phyloP scores from a whole-genome alignment of 2,113 vertebrate genomes.

The Caracal caracal region DNA sequence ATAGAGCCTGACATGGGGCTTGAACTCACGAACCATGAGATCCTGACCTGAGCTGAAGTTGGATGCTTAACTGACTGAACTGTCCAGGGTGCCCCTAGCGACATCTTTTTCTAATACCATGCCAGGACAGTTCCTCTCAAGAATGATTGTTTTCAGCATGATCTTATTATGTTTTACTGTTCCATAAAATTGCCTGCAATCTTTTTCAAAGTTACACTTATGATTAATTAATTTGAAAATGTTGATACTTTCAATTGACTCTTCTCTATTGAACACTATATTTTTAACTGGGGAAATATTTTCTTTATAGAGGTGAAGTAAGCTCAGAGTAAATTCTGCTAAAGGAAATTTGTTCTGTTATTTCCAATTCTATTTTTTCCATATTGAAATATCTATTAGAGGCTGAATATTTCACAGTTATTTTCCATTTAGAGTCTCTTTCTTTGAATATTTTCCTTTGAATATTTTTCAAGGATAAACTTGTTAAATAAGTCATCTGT shows the following conservation, averaged over 20 bases:
- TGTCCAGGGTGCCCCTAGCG: background rate
- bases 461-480: background rate
- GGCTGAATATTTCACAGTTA: background rate
- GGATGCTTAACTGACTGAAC: too few species aligned
- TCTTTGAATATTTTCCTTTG: background rate
- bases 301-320: background rate
- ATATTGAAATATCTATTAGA: background rate
- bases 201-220: background rate
- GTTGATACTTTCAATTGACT: background rate
- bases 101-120: background rate
- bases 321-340: background rate
- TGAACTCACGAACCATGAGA: too few species aligned
- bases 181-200: background rate
- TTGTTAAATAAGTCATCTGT: background rate
- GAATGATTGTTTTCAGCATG: background rate
- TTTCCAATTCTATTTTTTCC: background rate
- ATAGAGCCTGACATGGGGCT: too few species aligned
- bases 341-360: background rate
- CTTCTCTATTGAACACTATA: background rate
- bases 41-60: too few species aligned
- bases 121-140: background rate
- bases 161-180: background rate
- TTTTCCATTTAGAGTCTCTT: background rate
- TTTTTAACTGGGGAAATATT: background rate
- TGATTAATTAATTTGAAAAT: background rate